Conservation (phyloP, 2,113 vertebrate species). For the Myiozetetes cayanensis region DNA sequence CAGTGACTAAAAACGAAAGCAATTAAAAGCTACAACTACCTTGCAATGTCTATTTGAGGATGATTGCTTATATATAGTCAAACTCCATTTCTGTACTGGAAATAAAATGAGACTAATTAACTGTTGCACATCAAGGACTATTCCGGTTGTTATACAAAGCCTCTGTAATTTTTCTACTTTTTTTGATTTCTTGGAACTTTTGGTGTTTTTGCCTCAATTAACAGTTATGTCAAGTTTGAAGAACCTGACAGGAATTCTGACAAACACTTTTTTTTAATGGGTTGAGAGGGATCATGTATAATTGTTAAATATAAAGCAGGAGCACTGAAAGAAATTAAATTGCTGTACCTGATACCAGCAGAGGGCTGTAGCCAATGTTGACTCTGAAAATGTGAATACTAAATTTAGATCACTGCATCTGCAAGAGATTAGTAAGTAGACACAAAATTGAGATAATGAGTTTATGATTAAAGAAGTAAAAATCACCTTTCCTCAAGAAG, state of each 20-base stretch:
- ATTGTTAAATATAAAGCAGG: not conserved
- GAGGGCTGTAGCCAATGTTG: not conserved
- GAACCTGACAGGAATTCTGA: not conserved
- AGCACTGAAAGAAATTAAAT: not conserved
- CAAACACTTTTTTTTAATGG: not conserved
- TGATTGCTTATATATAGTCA: not conserved
- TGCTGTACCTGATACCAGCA: not conserved
- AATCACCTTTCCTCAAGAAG: not conserved
- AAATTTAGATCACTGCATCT: not conserved
- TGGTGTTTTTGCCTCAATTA: not conserved
- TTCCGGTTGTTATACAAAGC: not conserved
- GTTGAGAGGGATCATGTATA: not conserved
- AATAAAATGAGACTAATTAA: not conserved
- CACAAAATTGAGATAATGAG: not conserved
- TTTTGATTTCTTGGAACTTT: not conserved
- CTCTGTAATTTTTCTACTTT: not conserved
- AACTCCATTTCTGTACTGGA: not conserved
- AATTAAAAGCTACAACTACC: not conserved
- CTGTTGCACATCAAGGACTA: not conserved
- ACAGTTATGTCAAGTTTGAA: not conserved
- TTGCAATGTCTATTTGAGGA: not conserved
- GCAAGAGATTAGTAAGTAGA: not conserved
- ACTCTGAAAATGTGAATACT: not conserved
- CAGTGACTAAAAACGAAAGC: not conserved
- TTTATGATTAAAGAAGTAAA: not conserved